Evolutionary conservation across 2,113 vertebrate genomes (phyloP).

Genomic region (Peromyscus californicus): DNA sequence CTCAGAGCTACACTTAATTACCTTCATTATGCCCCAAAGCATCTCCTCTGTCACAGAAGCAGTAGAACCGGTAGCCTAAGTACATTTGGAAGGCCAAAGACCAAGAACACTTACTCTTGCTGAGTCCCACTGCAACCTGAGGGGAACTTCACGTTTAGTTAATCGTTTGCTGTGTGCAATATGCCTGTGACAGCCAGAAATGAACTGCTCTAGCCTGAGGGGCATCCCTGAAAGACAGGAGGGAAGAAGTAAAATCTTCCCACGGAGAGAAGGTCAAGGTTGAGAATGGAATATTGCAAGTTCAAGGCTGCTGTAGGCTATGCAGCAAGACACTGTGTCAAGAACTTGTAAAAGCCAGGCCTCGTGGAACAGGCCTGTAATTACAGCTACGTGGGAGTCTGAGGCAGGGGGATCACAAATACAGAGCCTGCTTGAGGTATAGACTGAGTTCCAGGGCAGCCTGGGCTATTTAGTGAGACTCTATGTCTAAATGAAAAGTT

Average conservation of each 20-base stretch:
- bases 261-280: background rate
- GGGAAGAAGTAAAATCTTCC: background rate
- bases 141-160: background rate
- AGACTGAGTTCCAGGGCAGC: background rate
- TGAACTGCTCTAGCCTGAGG: background rate
- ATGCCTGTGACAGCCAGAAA: background rate
- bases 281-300: background rate
- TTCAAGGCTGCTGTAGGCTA: background rate
- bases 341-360: background rate
- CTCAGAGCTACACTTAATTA: background rate
- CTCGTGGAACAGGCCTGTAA: background rate
- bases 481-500: background rate
- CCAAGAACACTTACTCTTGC: background rate
- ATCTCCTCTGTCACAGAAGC: conserved; percentile 31
- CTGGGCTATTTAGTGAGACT: background rate
- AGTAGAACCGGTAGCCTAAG: background rate
- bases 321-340: background rate
- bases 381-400: background rate
- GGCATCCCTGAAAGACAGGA: background rate
- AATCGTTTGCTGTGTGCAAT: background rate
- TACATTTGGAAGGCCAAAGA: background rate
- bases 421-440: background rate
- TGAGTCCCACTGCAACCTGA: background rate
- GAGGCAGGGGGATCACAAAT: background rate
- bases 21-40: background rate